Percentiles rank a stretch among this genome's conserved stretches.
Evolutionary conservation across 2,888 invertebrate species (phyloP).

Genomic region (Xylota segnis): DNA sequence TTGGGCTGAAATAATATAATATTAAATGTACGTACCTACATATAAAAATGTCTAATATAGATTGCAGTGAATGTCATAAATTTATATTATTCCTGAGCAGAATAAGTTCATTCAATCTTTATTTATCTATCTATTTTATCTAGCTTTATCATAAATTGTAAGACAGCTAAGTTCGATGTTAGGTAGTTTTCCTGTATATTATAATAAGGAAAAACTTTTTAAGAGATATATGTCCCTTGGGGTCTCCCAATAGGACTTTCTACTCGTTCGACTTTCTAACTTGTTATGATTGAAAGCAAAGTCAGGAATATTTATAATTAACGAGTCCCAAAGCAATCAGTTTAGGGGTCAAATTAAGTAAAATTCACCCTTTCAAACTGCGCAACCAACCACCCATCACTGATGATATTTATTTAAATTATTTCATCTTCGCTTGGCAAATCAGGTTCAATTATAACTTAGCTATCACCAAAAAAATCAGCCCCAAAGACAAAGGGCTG

Average conservation of each 20-base stretch:
- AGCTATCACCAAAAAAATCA: not conserved
- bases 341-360: no score
- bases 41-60: no score
- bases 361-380: not conserved
- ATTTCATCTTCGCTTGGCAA: not conserved
- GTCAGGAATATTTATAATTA: not conserved
- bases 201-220: not conserved
- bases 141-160: no score
- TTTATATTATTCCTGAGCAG: no score
- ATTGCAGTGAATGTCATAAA: no score
- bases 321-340: not conserved
- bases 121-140: no score
- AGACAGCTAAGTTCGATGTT: not conserved
- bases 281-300: not conserved
- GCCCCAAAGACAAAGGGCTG: not conserved
- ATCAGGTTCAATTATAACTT: not conserved
- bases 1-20: no score
- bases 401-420: slow-evolving; percentile 3
- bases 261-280: not conserved
- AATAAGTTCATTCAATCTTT: no score
- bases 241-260: not conserved
- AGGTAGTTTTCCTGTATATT: not conserved
- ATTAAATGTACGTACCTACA: no score
- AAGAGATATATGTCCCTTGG: not conserved
- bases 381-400: not conserved